Percentiles rank a stretch among this genome's conserved stretches.
Evolutionary conservation across 1,140 invertebrate genomes (phyloP).

Genomic region (Apis florea): DNA sequence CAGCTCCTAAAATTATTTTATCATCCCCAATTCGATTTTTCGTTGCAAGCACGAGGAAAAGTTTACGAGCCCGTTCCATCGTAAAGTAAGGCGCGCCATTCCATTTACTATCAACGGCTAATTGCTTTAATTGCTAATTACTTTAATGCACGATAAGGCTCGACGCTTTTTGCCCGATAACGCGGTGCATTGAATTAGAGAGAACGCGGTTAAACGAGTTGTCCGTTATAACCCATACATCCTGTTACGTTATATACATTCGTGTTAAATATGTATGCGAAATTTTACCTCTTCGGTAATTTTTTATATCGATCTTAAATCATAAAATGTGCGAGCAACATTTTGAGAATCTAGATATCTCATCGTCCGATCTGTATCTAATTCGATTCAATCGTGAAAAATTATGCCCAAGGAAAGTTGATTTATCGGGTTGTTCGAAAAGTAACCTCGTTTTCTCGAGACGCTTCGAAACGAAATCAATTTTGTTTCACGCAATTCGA

Average conservation of each 20-base stretch:
- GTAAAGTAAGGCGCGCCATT: constrained; percentile 41
- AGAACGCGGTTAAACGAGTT: constrained; percentile 32
- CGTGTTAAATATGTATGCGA: constrained; percentile 10
- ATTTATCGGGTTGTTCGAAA: no score
- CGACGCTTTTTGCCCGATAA: constrained; percentile 29
- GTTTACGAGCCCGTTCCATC: constrained; percentile 11
- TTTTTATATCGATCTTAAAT: no score
- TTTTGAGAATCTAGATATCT: no score
- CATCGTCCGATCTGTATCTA: no score
- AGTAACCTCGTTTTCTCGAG: no score
- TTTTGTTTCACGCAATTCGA: no score
- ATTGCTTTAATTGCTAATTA: constrained; percentile 59
- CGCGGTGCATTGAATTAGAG: constrained; percentile 45
- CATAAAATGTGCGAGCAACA: no score
- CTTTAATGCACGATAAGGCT: constrained; percentile 53
- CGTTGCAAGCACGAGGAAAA: neutral
- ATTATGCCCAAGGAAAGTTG: no score
- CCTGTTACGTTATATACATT: constrained; percentile 1
- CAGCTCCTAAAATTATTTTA: neutral
- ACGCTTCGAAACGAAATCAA: no score
- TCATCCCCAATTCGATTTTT: neutral
- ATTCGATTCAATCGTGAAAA: no score
- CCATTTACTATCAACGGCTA: constrained; percentile 42
- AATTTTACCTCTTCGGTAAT: no score
- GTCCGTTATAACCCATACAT: neutral